Evolutionary conservation across 2,113 vertebrate species (phyloP), one percentile per base, ranked within the genome.

Genomic region (Cyprinodon variegatus): DNA sequence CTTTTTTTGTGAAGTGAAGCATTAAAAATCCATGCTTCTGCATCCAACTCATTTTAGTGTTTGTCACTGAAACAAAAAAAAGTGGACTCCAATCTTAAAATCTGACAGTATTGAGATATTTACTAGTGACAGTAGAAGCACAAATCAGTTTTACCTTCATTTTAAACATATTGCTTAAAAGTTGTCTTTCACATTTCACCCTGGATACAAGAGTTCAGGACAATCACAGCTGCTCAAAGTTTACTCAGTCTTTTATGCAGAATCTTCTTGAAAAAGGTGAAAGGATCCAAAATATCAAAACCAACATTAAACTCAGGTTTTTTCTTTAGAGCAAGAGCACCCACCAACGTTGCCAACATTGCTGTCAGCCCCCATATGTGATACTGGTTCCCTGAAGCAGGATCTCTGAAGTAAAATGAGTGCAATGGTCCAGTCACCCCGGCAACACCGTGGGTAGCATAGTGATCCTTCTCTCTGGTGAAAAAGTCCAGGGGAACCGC

Each of bases 311-410:
- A 98, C 1, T 94, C 91, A 0, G 96, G 96, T 50, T 84, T 94
- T 61, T 92, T 83, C 45, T 68, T 83, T 22, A 96, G 93, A 77
- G 94, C 78, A 0, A 96, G 88, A 41, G 91, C 85, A n/a, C 97
- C 94, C 3, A 95, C 89, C 13, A 96, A 29, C 6, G 97, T 29
- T 7, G 95, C 95, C 5, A 96, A 63, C 12, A 87, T 72, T 1
- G 97, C 96, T 1, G 96, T 99, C 4, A 99, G 82, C 9, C 97
- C 97, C 93, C 93, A 96, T 77, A 99, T 97, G 2, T 71, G 90
- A 84, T 95, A 96, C 0, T 85, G 80, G n/a, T 0, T 78, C 3
- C 90, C 91, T 0, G 85, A 93, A 29, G 92, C 68, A 0, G 83
- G 88, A 73, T 96, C 94, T 37, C 83, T 53, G 4, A 95, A 98